Evolutionary conservation across 2,888 invertebrate genomes (phyloP).

Genomic region (Apeira syringaria): DNA sequence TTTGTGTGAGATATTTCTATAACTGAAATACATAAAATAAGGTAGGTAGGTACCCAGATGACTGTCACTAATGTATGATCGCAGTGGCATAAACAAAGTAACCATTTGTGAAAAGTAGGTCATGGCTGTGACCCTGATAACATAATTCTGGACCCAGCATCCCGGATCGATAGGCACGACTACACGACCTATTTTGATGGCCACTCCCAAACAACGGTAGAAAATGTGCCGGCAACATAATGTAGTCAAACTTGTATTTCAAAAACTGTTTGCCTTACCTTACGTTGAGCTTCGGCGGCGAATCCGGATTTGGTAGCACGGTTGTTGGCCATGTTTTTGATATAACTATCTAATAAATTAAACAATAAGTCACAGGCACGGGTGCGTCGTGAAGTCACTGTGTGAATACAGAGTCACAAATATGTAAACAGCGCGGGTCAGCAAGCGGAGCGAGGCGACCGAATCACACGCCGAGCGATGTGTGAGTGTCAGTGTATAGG

Average conservation of each 20-base stretch:
- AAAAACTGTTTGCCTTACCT: slow-evolving; percentile 85
- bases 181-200: slow-evolving; percentile 43
- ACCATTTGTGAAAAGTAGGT: slow-evolving; percentile 59
- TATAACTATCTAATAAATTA: slow-evolving; percentile 51
- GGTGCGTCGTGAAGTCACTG: slow-evolving; percentile 68
- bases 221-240: slow-evolving; percentile 19
- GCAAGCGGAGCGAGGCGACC: slow-evolving; percentile 39
- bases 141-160: slow-evolving; percentile 72
- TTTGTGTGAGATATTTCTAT: too few relatives aligned
- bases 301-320: slow-evolving; percentile 96
- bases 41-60: too few relatives aligned
- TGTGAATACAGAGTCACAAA: slow-evolving; percentile 37
- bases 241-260: slow-evolving; percentile 5
- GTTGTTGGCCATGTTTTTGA: slow-evolving; percentile 88
- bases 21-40: too few relatives aligned
- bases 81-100: too few relatives aligned
- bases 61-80: too few relatives aligned
- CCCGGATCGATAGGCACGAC: slow-evolving; percentile 63
- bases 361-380: slow-evolving; percentile 74
- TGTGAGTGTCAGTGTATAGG: slow-evolving; percentile 66
- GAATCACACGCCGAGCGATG: slow-evolving; percentile 59
- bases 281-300: slow-evolving; percentile 97
- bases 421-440: slow-evolving; percentile 74
- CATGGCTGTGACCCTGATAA: slow-evolving; percentile 69
- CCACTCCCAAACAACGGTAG: slow-evolving; percentile 32